These are phyloP conservation scores for Drosophila fungiperda DNA, from an alignment of 2,888 invertebrate genomes.

Conservation along the genomic window DNA sequence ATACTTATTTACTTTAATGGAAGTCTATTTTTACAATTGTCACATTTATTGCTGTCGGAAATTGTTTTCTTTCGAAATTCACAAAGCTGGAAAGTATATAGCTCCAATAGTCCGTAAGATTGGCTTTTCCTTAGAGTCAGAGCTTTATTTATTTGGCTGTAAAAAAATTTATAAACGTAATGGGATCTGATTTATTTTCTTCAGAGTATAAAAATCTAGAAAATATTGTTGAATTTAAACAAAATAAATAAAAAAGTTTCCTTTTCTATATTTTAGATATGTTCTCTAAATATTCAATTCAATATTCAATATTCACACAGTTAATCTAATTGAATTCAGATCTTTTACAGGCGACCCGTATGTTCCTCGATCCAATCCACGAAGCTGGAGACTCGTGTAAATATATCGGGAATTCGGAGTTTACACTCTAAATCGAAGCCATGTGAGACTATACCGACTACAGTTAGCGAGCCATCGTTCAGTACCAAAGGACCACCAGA, in stretches of 20 bases:
- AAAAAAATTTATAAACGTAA: too few species aligned
- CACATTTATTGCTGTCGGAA: not conserved
- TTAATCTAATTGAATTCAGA: not conserved
- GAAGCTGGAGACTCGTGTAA: conserved; percentile 52
- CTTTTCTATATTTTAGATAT: not conserved
- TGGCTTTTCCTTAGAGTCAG: not conserved
- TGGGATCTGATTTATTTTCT: too few species aligned
- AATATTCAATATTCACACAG: not conserved
- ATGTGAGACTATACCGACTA: conserved; percentile 65
- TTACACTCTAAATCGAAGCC: conserved; percentile 46
- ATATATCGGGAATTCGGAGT: conserved; percentile 41
- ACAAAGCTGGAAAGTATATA: not conserved
- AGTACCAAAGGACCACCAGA: conserved; percentile 64
- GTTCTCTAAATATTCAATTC: too few species aligned
- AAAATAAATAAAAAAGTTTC: not conserved
- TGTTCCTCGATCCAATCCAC: conserved; percentile 46
- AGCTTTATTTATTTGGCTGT: too few species aligned
- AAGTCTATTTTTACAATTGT: not conserved
- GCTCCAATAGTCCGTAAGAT: not conserved
- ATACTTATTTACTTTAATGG: not conserved
- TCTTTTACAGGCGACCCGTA: conserved; percentile 18
- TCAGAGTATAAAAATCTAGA: too few species aligned
- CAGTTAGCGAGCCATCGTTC: conserved; percentile 35
- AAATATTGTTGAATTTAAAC: too few species aligned
- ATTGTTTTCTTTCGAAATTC: not conserved